phyloP scores from a whole-genome alignment of 2,888 invertebrate genomes.

The Polietes domitor region DNA sequence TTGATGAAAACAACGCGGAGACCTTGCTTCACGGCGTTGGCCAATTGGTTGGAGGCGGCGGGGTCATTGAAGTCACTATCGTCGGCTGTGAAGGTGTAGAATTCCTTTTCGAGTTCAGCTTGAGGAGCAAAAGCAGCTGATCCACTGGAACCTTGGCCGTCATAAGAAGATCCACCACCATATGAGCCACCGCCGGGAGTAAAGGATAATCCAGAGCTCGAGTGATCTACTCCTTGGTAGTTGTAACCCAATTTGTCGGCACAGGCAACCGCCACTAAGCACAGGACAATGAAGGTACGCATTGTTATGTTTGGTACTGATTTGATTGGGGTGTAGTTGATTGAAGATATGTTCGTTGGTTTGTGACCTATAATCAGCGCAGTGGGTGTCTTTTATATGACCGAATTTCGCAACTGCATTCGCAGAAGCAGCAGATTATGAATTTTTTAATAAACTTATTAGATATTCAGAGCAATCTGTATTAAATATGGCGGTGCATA shows the following conservation, averaged over 20 bases:
- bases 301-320: constrained; percentile 66
- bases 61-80: constrained; percentile 73
- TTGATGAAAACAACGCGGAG: constrained; percentile 76
- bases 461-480: no score
- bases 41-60: constrained; percentile 64
- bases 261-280: constrained; percentile 73
- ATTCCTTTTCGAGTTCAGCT: constrained; percentile 72
- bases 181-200: constrained; percentile 6
- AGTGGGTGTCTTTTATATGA: no score
- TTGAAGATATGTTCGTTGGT: no score
- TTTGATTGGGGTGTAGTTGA: no score
- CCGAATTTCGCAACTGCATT: no score
- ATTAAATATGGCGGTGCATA: no score
- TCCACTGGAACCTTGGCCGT: not conserved
- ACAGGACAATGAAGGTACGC: constrained; percentile 75
- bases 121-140: constrained; percentile 44
- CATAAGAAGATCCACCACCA: constrained; percentile 38
- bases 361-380: no score
- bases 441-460: no score
- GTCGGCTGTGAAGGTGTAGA: constrained; percentile 73
- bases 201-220: constrained; percentile 27
- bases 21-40: constrained; percentile 69
- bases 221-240: constrained; percentile 71
- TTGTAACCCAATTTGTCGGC: constrained; percentile 75
- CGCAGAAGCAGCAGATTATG: no score